Base-by-base conservation (phyloP, 2,797 vertebrate species). In the Enteromius argenteus region DNA sequence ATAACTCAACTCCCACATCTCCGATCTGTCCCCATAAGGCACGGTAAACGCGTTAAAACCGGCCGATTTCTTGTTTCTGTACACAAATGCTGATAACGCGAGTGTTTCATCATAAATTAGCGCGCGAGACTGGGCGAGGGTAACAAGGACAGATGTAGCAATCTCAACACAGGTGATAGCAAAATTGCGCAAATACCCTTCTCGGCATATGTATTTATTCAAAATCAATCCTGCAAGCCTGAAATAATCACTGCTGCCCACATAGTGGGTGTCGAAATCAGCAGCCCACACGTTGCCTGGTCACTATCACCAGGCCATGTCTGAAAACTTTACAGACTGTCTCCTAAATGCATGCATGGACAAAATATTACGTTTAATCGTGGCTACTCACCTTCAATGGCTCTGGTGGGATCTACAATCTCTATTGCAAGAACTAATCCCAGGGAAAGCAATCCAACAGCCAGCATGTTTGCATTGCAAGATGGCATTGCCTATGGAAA, bases 381-480 rank as follows among this genome's bases (percentile, higher is more conserved):
- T 88, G 84, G 90, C 85, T 82, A 87, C 94, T 95, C 94, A 95
- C 95, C 94, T 91, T 93, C 86, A 91, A 89, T 83, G 10, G 89
- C 92, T 89, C 90, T 91, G 87, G 91, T 85, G 85, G 92, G 92
- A 92, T 92, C 90, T 15, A 87, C 35, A 86, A 93, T 89, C 93
- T 92, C 91, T 90, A 90, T 58, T 89, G 86, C 90, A 90, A 95
- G 91, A 83, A 94, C 84, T 90, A 93, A 92, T 93, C 94, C 95
- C 89, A 95, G 81, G 92, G 77, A 93, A 91, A 95, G 37, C 92
- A 91, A 91, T 87, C 93, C 92, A 90, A 92, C 91, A 89, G 93
- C 93, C 93, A 94, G 91, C 93, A 95, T 94, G 93, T 80, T 92
- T 92, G 90, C 93, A 92, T 91, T 91, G 93, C 91, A 91, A 90